phyloP scores from a whole-genome alignment of 37 sponge, comb jelly and placozoan species.

The Ianthella basta region DNA sequence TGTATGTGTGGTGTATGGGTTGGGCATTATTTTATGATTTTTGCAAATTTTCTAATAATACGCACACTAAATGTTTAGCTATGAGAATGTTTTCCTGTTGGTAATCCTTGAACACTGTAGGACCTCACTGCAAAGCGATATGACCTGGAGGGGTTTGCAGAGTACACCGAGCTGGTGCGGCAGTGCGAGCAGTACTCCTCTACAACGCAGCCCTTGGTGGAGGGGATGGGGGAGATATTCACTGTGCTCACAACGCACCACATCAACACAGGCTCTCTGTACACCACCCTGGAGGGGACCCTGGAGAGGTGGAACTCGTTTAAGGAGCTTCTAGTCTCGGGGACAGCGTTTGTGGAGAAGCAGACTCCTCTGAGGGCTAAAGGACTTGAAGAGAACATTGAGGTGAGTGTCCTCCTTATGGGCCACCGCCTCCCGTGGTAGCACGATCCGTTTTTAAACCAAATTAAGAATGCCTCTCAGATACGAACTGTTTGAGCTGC shows the following conservation, averaged over 20 bases:
- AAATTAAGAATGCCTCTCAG: too few species aligned
- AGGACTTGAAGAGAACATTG: conserved; percentile 70
- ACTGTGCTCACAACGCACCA: neutral
- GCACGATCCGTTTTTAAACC: too few species aligned
- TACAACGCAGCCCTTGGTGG: neutral
- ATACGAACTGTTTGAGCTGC: too few species aligned
- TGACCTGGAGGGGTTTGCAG: conserved; percentile 76
- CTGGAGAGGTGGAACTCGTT: conserved; percentile 50
- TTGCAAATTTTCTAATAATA: too few species aligned
- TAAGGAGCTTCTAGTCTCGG: conserved; percentile 37
- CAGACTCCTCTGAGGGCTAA: conserved; percentile 77
- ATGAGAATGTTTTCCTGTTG: too few species aligned
- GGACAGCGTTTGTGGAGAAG: conserved; percentile 55
- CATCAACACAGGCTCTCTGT: neutral
- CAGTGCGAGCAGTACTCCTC: neutral
- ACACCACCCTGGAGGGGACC: conserved; percentile 9
- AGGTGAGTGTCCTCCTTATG: neutral
- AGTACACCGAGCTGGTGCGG: conserved; percentile 44
- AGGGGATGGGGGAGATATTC: neutral
- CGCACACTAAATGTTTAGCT: too few species aligned
- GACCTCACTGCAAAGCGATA: conserved; percentile 48
- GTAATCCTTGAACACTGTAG: neutral
- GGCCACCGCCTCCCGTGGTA: neutral
- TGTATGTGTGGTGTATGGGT: too few species aligned
- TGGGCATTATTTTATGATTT: too few species aligned